These are phyloP conservation scores for Congeria kusceri DNA, from an alignment of 2,888 invertebrate species.

Conservation along the genomic window DNA sequence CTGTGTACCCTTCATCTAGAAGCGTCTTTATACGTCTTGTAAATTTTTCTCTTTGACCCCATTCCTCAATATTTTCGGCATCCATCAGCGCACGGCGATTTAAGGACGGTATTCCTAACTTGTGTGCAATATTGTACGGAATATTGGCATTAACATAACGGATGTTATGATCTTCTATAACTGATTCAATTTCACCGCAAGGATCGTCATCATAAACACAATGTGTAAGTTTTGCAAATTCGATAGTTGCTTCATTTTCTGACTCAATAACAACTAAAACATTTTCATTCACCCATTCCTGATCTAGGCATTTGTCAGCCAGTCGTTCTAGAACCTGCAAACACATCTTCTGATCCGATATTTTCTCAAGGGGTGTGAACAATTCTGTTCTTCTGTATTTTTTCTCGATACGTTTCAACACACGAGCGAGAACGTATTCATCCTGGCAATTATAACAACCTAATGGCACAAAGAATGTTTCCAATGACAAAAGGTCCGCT, in stretches of 20 bases:
- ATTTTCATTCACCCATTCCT: not conserved
- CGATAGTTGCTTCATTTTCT: not conserved
- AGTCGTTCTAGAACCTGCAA: not conserved
- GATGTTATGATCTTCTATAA: not conserved
- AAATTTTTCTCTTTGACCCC: slow-evolving; percentile 77
- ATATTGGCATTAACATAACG: not conserved
- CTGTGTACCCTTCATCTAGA: slow-evolving; percentile 72
- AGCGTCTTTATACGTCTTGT: slow-evolving; percentile 71
- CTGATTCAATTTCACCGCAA: not conserved
- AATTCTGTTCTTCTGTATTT: not conserved
- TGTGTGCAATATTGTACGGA: not conserved
- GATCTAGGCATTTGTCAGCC: not conserved
- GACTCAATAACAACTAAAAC: not conserved
- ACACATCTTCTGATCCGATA: too few species aligned
- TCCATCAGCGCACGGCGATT: not conserved
- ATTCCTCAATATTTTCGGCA: slow-evolving; percentile 50
- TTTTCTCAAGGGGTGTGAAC: too few species aligned
- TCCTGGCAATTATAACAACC: too few species aligned
- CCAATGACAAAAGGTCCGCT: too few species aligned
- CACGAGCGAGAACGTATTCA: too few species aligned
- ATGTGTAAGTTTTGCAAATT: not conserved
- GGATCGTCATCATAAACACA: not conserved
- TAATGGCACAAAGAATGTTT: too few species aligned
- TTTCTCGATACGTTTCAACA: not conserved
- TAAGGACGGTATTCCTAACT: not conserved